Evolutionary conservation across 2,797 vertebrate species (phyloP).

Genomic region (Trematomus bernacchii): DNA sequence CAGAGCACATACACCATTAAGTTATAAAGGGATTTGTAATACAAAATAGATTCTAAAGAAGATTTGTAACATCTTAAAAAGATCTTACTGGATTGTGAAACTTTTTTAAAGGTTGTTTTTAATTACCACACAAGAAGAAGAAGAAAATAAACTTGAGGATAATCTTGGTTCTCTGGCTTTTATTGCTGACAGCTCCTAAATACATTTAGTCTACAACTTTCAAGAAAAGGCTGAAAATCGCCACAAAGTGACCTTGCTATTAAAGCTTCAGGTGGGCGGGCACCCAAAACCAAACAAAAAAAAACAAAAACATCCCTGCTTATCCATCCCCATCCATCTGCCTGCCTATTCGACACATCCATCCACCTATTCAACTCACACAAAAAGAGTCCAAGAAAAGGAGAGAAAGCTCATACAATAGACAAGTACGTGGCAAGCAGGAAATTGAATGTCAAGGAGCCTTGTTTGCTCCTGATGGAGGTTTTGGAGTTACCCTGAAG

Average conservation of each 20-base stretch:
- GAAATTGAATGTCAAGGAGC: slow-evolving; percentile 88
- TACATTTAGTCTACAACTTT: slow-evolving; percentile 31
- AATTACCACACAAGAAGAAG: too few species aligned
- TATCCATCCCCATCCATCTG: slow-evolving; percentile 50
- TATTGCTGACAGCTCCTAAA: slow-evolving; percentile 21
- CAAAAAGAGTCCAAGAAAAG: slow-evolving; percentile 71
- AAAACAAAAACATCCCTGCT: slow-evolving; percentile 27
- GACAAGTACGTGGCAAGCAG: slow-evolving; percentile 82
- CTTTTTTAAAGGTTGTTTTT: too few species aligned
- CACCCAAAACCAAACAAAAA: slow-evolving; percentile 32
- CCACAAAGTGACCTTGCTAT: slow-evolving; percentile 68
- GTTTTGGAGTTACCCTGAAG: slow-evolving; percentile 78
- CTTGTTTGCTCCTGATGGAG: slow-evolving; percentile 85
- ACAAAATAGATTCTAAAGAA: too few species aligned
- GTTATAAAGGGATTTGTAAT: too few species aligned
- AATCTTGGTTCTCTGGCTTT: slow-evolving; percentile 31
- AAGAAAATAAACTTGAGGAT: not conserved
- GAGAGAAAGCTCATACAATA: slow-evolving; percentile 66
- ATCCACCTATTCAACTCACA: slow-evolving; percentile 70
- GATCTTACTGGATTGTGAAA: too few species aligned
- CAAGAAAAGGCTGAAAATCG: slow-evolving; percentile 39
- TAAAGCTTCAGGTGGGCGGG: slow-evolving; percentile 37
- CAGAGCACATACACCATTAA: too few species aligned
- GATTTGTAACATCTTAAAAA: too few species aligned
- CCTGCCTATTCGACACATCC: slow-evolving; percentile 58